A percentile compares a stretch with the other conserved stretches of the same genome.
Evolutionary conservation across 2,888 invertebrate genomes (phyloP).

Genomic region (Diogma glabrata): DNA sequence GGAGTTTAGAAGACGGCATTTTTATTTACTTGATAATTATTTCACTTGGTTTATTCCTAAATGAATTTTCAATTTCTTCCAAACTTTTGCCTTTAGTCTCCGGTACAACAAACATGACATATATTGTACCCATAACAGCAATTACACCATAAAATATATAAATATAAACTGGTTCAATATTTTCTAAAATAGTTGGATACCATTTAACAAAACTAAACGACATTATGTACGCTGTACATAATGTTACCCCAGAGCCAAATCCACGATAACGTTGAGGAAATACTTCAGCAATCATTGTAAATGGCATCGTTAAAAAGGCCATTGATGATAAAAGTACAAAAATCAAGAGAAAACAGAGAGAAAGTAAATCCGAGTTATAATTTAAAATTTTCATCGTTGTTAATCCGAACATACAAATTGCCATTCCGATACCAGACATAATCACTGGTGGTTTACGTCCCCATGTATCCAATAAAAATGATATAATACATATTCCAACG

Average conservation of each 20-base stretch:
- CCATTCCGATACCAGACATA: slow-evolving; percentile 50
- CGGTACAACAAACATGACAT: slow-evolving; percentile 49
- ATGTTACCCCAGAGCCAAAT: slow-evolving; percentile 53
- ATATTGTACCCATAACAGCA: slow-evolving; percentile 44
- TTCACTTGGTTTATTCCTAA: too few species aligned
- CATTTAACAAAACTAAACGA: slow-evolving; percentile 57
- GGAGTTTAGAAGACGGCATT: too few species aligned
- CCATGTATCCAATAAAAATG: slow-evolving; percentile 47
- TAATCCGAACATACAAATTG: slow-evolving; percentile 40
- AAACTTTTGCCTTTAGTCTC: slow-evolving; percentile 59
- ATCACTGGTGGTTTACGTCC: slow-evolving; percentile 53
- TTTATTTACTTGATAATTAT: too few species aligned
- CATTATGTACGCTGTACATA: slow-evolving; percentile 50
- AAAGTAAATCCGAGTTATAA: slow-evolving; percentile 16
- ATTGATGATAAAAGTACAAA: slow-evolving; percentile 42
- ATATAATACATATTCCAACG: slow-evolving; percentile 48
- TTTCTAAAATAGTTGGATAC: slow-evolving; percentile 46
- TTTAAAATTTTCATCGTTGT: neutral
- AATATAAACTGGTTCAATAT: slow-evolving; percentile 47
- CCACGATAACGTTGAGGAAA: slow-evolving; percentile 52
- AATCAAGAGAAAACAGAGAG: slow-evolving; percentile 27
- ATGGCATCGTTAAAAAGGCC: slow-evolving; percentile 54
- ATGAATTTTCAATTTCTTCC: slow-evolving; percentile 51
- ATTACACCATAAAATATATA: slow-evolving; percentile 50
- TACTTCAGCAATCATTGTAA: slow-evolving; percentile 64